phyloP scores from a whole-genome alignment of 2,888 invertebrate genomes.

The Cyrtodaria siliqua region DNA sequence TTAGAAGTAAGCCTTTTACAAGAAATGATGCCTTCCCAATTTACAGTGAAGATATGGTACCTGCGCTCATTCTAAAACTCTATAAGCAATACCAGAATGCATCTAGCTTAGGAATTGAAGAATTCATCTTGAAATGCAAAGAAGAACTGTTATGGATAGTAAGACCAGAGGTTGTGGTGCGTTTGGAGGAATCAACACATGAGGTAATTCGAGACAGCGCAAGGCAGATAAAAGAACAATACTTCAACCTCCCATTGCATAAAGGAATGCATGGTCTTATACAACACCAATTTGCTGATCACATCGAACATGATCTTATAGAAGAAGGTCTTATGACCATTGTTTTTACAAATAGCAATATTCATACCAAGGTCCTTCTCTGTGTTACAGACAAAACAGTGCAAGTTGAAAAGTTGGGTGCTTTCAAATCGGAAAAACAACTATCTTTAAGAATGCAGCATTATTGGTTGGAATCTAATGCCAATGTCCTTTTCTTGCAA shows the following conservation, averaged over 20 bases:
- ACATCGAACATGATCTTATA: not conserved
- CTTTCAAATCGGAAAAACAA: slow-evolving; percentile 72
- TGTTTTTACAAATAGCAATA: slow-evolving; percentile 66
- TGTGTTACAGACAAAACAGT: not conserved
- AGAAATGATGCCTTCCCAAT: slow-evolving; percentile 58
- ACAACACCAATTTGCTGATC: not conserved
- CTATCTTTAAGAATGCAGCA: slow-evolving; percentile 46
- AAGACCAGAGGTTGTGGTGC: slow-evolving; percentile 61
- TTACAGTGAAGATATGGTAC: slow-evolving; percentile 58
- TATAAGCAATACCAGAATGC: not conserved
- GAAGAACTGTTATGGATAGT: slow-evolving; percentile 46
- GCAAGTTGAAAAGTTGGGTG: slow-evolving; percentile 63
- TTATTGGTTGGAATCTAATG: slow-evolving; percentile 54
- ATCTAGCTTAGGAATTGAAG: not conserved
- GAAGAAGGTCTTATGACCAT: slow-evolving; percentile 28
- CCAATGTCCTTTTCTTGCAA: slow-evolving; percentile 56
- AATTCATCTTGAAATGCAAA: slow-evolving; percentile 16
- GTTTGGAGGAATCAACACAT: slow-evolving; percentile 24
- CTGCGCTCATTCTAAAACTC: slow-evolving; percentile 54
- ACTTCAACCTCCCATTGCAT: slow-evolving; percentile 63
- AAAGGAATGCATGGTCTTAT: slow-evolving; percentile 52
- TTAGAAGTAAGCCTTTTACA: slow-evolving; percentile 22
- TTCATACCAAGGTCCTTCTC: slow-evolving; percentile 36
- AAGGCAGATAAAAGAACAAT: slow-evolving; percentile 20
- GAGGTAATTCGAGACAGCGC: not conserved